Conservation (phyloP, 2,888 invertebrate genomes). For the Hedychridium roseum region DNA sequence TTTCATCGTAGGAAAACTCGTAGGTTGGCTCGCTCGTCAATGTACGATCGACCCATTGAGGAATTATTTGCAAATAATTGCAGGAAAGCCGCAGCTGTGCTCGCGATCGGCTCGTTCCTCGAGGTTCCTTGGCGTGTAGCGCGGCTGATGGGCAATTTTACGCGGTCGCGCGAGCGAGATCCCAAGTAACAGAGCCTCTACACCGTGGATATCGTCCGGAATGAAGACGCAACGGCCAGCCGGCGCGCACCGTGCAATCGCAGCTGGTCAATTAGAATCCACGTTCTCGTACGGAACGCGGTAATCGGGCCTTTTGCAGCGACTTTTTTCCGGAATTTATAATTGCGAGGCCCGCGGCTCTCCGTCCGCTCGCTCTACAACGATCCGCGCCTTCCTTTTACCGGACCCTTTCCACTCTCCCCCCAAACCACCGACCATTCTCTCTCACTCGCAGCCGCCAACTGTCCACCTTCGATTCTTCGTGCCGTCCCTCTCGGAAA, state of each 20-base stretch:
- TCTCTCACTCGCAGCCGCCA: not conserved
- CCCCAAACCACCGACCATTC: not conserved
- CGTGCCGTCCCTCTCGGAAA: not conserved
- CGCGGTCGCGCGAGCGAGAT: too few species aligned
- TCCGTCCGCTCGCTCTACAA: slow-evolving; percentile 23
- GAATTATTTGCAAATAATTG: too few species aligned
- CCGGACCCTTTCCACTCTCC: slow-evolving; percentile 9
- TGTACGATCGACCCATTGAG: too few species aligned
- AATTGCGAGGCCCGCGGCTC: slow-evolving; percentile 36
- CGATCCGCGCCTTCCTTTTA: slow-evolving; percentile 36
- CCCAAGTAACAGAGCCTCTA: too few species aligned
- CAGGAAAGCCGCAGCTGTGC: not conserved
- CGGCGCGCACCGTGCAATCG: slow-evolving; percentile 36
- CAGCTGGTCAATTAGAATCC: slow-evolving; percentile 42
- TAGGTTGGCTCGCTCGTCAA: too few species aligned
- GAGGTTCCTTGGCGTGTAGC: too few species aligned
- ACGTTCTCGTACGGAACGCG: slow-evolving; percentile 33
- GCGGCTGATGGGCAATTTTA: too few species aligned
- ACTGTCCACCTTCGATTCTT: not conserved
- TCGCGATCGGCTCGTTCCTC: slow-evolving; percentile 5
- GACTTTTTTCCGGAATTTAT: slow-evolving; percentile 38
- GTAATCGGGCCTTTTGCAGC: slow-evolving; percentile 39
- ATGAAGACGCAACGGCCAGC: slow-evolving; percentile 37
- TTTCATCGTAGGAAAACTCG: too few species aligned
- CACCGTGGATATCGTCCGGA: too few species aligned